Evolutionary conservation across 2,888 invertebrate species (phyloP).

Genomic region (Agonopterix heracliana): DNA sequence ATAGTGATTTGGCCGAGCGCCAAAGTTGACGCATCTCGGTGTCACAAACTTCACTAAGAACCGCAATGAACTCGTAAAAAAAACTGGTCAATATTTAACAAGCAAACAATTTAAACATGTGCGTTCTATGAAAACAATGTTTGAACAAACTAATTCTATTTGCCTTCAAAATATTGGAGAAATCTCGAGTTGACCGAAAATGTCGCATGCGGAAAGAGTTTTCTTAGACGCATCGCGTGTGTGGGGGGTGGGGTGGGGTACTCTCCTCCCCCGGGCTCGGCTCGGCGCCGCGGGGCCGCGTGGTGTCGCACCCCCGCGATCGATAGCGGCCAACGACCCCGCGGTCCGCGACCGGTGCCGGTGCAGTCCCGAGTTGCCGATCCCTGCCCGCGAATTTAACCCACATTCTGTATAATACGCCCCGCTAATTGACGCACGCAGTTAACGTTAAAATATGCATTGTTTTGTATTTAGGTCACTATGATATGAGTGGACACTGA

Average conservation of each 20-base stretch:
- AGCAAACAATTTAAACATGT: constrained; percentile 29
- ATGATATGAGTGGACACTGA: constrained; percentile 15
- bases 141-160: constrained; percentile 9
- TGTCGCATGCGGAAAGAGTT: constrained; percentile 71
- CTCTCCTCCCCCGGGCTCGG: constrained; percentile 17
- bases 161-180: background rate
- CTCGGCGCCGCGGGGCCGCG: constrained; percentile 54
- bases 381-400: constrained; percentile 52
- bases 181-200: constrained; percentile 27
- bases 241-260: constrained; percentile 23
- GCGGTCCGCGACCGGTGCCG: constrained; percentile 63
- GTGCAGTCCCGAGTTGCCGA: constrained; percentile 61
- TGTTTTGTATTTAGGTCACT: constrained; percentile 45
- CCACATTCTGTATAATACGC: constrained; percentile 42
- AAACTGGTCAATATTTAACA: constrained; percentile 36
- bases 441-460: constrained; percentile 50
- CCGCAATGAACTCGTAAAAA: constrained; percentile 38
- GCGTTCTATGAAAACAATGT: constrained; percentile 23
- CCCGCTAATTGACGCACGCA: constrained; percentile 58
- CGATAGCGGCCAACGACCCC: constrained; percentile 73
- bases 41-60: constrained; percentile 19
- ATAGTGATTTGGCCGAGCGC: constrained; percentile 41
- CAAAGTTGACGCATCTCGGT: constrained; percentile 30
- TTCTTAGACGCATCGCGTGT: constrained; percentile 39
- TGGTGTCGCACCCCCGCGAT: constrained; percentile 55